A percentile compares a stretch with the other conserved stretches of the same genome.
Evolutionary conservation across 2,113 vertebrate genomes (phyloP).

Genomic region (Brevimyrus niger): DNA sequence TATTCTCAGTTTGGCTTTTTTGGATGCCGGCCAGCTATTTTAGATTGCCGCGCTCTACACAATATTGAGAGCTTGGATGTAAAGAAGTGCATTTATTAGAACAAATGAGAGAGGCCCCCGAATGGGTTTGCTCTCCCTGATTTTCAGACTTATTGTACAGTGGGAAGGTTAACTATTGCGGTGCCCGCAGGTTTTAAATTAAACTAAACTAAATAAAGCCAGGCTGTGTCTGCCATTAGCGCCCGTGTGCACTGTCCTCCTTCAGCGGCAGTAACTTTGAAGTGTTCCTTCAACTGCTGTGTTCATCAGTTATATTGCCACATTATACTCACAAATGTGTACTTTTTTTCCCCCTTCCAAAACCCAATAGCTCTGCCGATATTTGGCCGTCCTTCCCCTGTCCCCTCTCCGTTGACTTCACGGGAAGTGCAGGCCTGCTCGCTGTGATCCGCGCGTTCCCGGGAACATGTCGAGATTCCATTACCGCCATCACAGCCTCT

Average conservation of each 20-base stretch:
- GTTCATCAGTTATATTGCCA: slow-evolving; percentile 43
- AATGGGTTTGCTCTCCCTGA: not conserved
- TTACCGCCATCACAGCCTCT: slow-evolving; percentile 25
- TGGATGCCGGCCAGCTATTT: not conserved
- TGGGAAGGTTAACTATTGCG: not conserved
- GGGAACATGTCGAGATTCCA: slow-evolving; percentile 19
- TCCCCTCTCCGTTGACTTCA: slow-evolving; percentile 22
- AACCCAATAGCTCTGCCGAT: slow-evolving; percentile 23
- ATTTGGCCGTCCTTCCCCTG: slow-evolving; percentile 25
- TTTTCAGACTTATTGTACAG: not conserved
- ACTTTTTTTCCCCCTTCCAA: slow-evolving; percentile 19
- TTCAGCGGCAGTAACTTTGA: slow-evolving; percentile 11
- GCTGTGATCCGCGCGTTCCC: not conserved
- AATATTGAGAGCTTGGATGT: not conserved
- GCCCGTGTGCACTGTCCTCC: not conserved
- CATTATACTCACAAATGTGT: slow-evolving; percentile 48
- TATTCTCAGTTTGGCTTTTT: not conserved
- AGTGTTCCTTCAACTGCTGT: slow-evolving; percentile 21
- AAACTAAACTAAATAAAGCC: too few relatives aligned
- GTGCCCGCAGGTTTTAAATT: not conserved
- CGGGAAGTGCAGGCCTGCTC: not conserved
- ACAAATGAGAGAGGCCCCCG: not conserved
- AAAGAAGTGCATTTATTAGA: not conserved
- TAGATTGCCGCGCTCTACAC: not conserved
- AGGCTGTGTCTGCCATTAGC: not conserved